Evolutionary conservation across 2,113 vertebrate genomes (phyloP), one percentile per base, ranked within the genome.

Genomic region (Thalassoma bifasciatum): DNA sequence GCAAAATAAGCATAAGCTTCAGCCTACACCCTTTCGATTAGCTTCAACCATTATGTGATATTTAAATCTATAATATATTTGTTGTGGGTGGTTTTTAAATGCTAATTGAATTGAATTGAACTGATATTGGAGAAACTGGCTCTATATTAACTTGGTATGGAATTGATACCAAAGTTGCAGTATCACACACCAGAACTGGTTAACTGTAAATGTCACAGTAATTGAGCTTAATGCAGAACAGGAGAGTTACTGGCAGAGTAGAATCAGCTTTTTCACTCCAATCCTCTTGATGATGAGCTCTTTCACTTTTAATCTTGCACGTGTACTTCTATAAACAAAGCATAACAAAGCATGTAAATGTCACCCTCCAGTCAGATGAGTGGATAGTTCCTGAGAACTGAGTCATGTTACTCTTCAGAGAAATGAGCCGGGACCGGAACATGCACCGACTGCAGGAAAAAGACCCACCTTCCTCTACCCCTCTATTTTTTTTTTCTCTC

Each of bases 341-440:
- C 30, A 3, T 30, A 72, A 70, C n/a, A 66, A 66, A 24, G 51
- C n/a, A 75, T 56, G 54, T 67, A 77, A 69, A 11, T 10, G 38
- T 57, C 36, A 26, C 23, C 22, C 14, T 10, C 9, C 66, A 2
- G 21, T 57, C 40, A 57, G 50, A 34, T 49, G 56, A 75, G 72
- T 40, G 37, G 22, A 56, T 22, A 81, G 66, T 86, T 84, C 66
- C 66, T 73, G 37, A 61, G 75, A 3, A 76, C 24, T 77, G 85
- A 90, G 68, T 86, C 72, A 83, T 79, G 79, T 75, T 2, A 13
- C 46, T 86, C 56, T 73, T 88, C 52, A 5, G 76, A 76, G 85
- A 88, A 87, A 86, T 79, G 64, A 76, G 61, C 30, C 52, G 61
- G 51, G 61, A 68, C 30, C 24, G 59, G 57, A 74, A 46, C 49